Evolutionary conservation across 2,888 invertebrate species (phyloP).

Genomic region (Autographa gamma): DNA sequence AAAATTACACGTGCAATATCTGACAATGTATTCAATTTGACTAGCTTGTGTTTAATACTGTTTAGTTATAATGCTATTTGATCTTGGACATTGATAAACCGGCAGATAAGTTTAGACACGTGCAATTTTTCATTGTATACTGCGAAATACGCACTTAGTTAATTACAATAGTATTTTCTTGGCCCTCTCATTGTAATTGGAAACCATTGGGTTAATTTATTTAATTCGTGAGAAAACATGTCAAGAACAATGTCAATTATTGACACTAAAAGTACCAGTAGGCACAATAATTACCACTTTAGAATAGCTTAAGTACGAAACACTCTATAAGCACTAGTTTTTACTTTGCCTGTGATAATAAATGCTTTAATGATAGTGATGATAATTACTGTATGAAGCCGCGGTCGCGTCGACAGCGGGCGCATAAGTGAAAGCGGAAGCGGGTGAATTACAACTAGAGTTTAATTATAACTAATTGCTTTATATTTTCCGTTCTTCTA

Average conservation of each 20-base stretch:
- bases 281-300: background rate
- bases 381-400: constrained; percentile 44
- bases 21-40: constrained; percentile 22
- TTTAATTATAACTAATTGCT: background rate
- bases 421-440: constrained; percentile 46
- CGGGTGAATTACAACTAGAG: constrained; percentile 30
- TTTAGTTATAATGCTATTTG: constrained; percentile 20
- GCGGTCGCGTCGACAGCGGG: constrained; percentile 50
- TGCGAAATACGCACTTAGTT: background rate
- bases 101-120: constrained; percentile 1
- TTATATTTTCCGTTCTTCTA: background rate
- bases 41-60: constrained; percentile 42
- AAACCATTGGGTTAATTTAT: background rate
- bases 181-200: background rate
- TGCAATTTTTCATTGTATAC: constrained; percentile 12
- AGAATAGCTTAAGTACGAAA: constrained; percentile 8
- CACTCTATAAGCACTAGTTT: constrained; percentile 10
- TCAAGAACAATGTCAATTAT: background rate
- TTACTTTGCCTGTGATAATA: constrained; percentile 56
- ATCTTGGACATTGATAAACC: constrained; percentile 12
- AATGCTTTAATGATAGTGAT: constrained; percentile 67
- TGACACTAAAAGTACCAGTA: background rate
- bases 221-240: constrained; percentile 2
- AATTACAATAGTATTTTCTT: background rate
- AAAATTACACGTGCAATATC: constrained; percentile 8